phyloP scores from a whole-genome alignment of 1,140 invertebrate species.

The Pollicipes pollicipes region DNA sequence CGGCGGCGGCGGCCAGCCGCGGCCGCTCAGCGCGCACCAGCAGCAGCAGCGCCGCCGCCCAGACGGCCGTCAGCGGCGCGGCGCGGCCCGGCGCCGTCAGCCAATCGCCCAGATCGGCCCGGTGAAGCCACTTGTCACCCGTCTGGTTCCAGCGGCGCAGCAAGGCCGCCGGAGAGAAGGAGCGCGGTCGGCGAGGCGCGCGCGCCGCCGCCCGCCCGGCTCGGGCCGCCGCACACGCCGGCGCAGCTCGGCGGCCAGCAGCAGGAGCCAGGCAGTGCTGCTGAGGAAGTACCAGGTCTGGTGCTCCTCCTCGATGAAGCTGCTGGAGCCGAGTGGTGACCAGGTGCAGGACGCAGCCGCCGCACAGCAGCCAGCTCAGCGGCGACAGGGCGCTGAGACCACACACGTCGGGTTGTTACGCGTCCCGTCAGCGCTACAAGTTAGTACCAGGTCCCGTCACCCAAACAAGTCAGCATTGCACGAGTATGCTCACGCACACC shows the following conservation, averaged over 20 bases:
- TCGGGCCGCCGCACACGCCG: neutral
- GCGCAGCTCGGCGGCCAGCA: conserved; percentile 12
- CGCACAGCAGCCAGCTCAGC: conserved; percentile 10
- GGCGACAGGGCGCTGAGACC: conserved; percentile 12
- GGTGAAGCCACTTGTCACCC: conserved; percentile 58
- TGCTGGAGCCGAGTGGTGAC: conserved; percentile 38
- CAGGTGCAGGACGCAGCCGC: conserved; percentile 25
- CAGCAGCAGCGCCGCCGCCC: conserved; percentile 7
- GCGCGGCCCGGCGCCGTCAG: conserved; percentile 9
- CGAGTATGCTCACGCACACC: no score
- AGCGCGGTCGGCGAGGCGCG: conserved; percentile 6
- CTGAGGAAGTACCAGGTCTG: conserved; percentile 76
- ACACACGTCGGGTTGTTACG: no score
- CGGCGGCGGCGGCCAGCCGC: conserved; percentile 10
- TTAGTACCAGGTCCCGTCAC: no score
- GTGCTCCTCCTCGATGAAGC: conserved; percentile 87
- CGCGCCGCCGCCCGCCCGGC: neutral
- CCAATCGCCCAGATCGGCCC: conserved; percentile 30
- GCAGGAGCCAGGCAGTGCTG: conserved; percentile 25
- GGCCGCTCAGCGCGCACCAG: neutral
- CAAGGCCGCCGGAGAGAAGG: conserved; percentile 14
- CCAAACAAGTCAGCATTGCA: no score
- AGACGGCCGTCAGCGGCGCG: conserved; percentile 10
- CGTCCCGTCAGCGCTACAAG: no score
- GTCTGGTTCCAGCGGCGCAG: conserved; percentile 61